Conservation (phyloP, 2,888 invertebrate genomes). For the Lepidocyrtinus sp. region DNA sequence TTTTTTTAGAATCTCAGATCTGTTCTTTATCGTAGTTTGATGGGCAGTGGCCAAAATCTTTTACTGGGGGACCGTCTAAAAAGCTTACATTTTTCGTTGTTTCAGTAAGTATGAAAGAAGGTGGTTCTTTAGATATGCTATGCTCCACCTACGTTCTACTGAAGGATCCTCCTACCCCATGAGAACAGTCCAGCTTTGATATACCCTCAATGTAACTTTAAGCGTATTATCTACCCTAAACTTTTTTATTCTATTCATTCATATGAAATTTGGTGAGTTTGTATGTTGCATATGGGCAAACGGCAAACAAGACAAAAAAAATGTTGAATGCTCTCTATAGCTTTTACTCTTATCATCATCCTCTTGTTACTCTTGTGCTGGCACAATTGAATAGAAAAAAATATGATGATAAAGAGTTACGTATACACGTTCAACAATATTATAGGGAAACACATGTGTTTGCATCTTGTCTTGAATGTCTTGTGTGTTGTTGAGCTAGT, state of each 20-base stretch:
- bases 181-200: slow-evolving; percentile 3
- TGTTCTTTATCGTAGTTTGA: slow-evolving; percentile 29
- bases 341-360: slow-evolving; percentile 2
- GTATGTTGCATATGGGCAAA: too few species aligned
- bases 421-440: not conserved
- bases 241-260: too few species aligned
- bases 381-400: not conserved
- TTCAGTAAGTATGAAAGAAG: slow-evolving; percentile 48
- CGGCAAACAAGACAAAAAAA: too few species aligned
- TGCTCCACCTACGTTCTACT: slow-evolving; percentile 46
- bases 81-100: slow-evolving; percentile 41
- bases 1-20: too few species aligned
- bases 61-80: slow-evolving; percentile 47
- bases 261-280: too few species aligned
- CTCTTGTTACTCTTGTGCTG: not conserved
- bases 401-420: not conserved
- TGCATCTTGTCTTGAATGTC: too few species aligned
- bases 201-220: not conserved
- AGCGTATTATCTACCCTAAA: too few species aligned
- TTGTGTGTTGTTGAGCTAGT: not conserved
- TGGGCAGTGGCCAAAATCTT: slow-evolving; percentile 53
- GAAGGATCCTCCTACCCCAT: slow-evolving; percentile 38
- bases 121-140: slow-evolving; percentile 27
- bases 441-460: slow-evolving; percentile 6
- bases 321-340: slow-evolving; percentile 4